phyloP scores from a whole-genome alignment of 2,888 invertebrate genomes.

The Noctua pronuba region DNA sequence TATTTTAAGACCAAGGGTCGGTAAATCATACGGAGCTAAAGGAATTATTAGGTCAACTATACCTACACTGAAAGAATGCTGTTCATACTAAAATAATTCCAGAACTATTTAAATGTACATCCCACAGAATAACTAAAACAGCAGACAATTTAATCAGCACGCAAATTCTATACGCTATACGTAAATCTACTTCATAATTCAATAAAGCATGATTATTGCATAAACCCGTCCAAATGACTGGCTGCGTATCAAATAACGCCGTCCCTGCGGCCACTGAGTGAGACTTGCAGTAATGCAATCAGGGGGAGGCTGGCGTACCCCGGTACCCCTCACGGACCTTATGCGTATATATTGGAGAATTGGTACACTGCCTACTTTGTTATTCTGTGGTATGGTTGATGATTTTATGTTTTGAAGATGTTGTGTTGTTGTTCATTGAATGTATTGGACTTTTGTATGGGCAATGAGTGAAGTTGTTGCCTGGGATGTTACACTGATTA shows the following conservation, averaged over 20 bases:
- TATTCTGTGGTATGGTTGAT: conserved; percentile 33
- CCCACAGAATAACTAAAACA: conserved; percentile 2
- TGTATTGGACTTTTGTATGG: neutral
- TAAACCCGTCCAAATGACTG: conserved; percentile 62
- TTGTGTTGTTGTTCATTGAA: neutral
- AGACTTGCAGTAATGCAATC: conserved; percentile 65
- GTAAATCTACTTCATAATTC: conserved; percentile 53
- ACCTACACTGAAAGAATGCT: neutral
- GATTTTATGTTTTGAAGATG: neutral
- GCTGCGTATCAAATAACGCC: conserved; percentile 57
- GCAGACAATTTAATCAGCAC: conserved; percentile 21
- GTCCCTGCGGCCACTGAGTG: conserved; percentile 58
- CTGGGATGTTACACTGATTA: neutral
- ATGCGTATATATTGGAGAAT: conserved; percentile 27
- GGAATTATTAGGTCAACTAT: neutral
- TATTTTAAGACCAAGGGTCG: neutral
- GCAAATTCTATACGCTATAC: conserved; percentile 24
- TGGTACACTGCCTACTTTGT: conserved; percentile 35
- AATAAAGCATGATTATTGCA: conserved; percentile 59
- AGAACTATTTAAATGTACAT: neutral
- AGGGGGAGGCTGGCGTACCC: conserved; percentile 42
- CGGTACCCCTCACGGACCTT: conserved; percentile 14
- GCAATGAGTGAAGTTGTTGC: neutral
- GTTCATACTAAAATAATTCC: neutral
- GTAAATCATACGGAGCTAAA: neutral